Conservation (phyloP, 1,140 invertebrate genomes). For the Acromyrmex heyeri region DNA sequence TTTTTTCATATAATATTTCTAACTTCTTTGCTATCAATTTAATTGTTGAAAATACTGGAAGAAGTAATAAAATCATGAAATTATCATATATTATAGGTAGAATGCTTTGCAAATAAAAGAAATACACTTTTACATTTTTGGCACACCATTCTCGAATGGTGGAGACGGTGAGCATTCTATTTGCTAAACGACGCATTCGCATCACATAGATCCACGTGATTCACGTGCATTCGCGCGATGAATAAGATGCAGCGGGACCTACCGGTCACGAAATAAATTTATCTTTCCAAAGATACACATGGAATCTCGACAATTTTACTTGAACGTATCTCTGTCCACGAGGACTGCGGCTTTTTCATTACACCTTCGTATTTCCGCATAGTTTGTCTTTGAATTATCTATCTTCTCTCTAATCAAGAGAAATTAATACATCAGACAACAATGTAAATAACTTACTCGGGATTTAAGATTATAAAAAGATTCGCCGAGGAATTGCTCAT, state of each 20-base stretch:
- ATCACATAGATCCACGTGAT: conserved; percentile 53
- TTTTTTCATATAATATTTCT: background rate
- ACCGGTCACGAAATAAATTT: conserved; percentile 63
- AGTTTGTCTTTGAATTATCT: conserved; percentile 35
- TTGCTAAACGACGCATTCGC: conserved; percentile 48
- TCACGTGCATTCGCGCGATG: conserved; percentile 47
- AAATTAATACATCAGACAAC: conserved; percentile 35
- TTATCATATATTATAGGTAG: background rate
- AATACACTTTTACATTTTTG: background rate
- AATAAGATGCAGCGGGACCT: conserved; percentile 60
- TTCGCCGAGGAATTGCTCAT: background rate
- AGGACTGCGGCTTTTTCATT: conserved; percentile 28
- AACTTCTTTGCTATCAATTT: background rate
- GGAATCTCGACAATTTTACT: conserved; percentile 55
- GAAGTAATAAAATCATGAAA: background rate
- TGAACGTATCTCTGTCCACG: conserved; percentile 40
- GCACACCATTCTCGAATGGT: background rate
- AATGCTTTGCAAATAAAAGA: background rate
- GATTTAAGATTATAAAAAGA: background rate
- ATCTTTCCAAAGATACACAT: conserved; percentile 55
- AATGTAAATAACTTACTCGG: conserved; percentile 30
- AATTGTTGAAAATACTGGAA: background rate
- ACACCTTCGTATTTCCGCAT: conserved; percentile 55
- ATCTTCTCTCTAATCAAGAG: conserved; percentile 38
- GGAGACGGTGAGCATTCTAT: conserved; percentile 13